A percentile compares a stretch with the other conserved stretches of the same genome.
These are phyloP conservation scores for Hypothenemus hampei DNA, from an alignment of 1,140 invertebrate genomes.

Conservation along the genomic window DNA sequence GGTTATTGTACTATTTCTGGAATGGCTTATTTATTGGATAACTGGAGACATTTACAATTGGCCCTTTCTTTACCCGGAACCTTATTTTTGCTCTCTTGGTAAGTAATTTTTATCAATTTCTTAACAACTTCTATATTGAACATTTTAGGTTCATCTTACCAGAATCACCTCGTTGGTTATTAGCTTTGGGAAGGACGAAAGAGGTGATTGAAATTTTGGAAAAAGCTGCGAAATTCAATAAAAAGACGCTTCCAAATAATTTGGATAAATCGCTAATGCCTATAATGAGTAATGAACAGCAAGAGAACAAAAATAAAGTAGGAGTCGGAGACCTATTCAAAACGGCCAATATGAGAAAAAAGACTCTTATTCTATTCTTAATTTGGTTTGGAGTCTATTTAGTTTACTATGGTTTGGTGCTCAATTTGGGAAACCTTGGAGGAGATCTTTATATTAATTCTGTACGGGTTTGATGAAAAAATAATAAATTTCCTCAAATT, in stretches of 20 bases:
- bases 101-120: constrained; percentile 34
- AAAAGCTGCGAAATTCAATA: constrained; percentile 62
- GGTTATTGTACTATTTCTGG: constrained; percentile 69
- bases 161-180: constrained; percentile 79
- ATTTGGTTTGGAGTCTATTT: constrained; percentile 71
- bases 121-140: background rate
- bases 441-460: constrained; percentile 66
- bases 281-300: constrained; percentile 37
- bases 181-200: constrained; percentile 64
- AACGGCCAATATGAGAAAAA: constrained; percentile 55
- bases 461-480: constrained; percentile 46
- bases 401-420: constrained; percentile 65
- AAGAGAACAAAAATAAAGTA: constrained; percentile 44
- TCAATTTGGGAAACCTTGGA: constrained; percentile 66
- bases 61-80: constrained; percentile 65
- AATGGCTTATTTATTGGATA: constrained; percentile 63
- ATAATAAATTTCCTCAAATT: background rate
- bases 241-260: constrained; percentile 54
- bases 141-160: constrained; percentile 64
- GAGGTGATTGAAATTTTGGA: constrained; percentile 65
- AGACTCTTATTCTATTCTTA: constrained; percentile 60
- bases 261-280: constrained; percentile 58
- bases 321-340: constrained; percentile 58
- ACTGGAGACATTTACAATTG: constrained; percentile 69
- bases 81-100: constrained; percentile 61